These are phyloP conservation scores for Bimastos eiseni DNA, from an alignment of 2,888 invertebrate genomes.

Conservation along the genomic window DNA sequence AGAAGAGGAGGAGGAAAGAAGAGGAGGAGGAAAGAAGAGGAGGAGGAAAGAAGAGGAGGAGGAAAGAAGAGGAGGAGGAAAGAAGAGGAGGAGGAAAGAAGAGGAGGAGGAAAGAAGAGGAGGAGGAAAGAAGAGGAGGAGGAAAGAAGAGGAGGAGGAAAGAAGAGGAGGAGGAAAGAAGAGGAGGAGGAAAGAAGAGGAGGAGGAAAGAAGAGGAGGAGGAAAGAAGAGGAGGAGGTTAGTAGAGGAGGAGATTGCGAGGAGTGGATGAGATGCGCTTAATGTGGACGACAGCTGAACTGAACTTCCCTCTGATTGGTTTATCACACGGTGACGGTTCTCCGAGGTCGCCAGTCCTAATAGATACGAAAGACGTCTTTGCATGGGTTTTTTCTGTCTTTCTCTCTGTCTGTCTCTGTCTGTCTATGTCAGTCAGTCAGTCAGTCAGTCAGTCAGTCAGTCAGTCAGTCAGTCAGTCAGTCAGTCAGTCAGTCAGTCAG, in stretches of 20 bases:
- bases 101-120: background rate
- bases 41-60: background rate
- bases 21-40: too few relatives aligned
- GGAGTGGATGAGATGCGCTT: background rate
- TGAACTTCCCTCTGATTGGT: background rate
- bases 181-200: background rate
- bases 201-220: background rate
- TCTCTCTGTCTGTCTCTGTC: background rate
- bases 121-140: too few relatives aligned
- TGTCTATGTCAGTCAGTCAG: too few relatives aligned
- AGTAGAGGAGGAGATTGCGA: background rate
- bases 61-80: background rate
- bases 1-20: background rate
- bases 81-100: too few relatives aligned
- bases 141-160: background rate
- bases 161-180: background rate
- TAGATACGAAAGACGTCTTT: conserved; percentile 4
- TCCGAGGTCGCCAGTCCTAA: background rate
- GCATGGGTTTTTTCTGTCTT: background rate
- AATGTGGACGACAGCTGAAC: conserved; percentile 6
- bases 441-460: too few relatives aligned
- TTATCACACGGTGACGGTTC: background rate
- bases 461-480: too few relatives aligned
- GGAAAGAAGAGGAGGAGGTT: background rate
- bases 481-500: too few relatives aligned